Conservation (phyloP, 2,797 vertebrate species). For the Xenopus petersii region DNA sequence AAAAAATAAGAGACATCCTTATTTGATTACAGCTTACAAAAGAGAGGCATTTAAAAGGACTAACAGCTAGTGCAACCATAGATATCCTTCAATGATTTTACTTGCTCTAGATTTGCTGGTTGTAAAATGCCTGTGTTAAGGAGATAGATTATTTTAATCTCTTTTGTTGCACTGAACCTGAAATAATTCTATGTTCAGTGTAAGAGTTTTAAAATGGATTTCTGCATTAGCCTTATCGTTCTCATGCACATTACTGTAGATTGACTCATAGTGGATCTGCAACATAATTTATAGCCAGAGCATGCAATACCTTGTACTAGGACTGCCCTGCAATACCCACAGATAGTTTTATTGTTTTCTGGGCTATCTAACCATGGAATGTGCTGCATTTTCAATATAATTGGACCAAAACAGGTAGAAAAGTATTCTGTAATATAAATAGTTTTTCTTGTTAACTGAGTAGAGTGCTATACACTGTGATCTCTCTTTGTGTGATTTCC, state of each 20-base stretch:
- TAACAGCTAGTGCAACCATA: conserved; percentile 4
- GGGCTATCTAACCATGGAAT: conserved; percentile 5
- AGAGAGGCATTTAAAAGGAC: conserved; percentile 17
- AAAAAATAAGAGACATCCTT: conserved; percentile 2
- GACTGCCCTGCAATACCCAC: conserved; percentile 27
- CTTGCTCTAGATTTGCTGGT: conserved; percentile 17
- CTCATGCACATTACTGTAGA: conserved; percentile 38
- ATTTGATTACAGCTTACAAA: conserved; percentile 25
- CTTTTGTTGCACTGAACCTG: conserved; percentile 37
- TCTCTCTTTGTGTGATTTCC: conserved; percentile 8
- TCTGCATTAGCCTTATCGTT: conserved; percentile 40
- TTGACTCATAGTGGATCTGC: conserved; percentile 22
- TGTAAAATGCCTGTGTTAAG: conserved; percentile 35
- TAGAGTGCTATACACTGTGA: neutral
- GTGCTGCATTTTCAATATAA: neutral
- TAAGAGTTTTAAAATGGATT: conserved; percentile 45
- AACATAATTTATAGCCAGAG: conserved; percentile 31
- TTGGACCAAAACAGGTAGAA: neutral
- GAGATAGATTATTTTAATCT: conserved; percentile 48
- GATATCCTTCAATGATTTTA: conserved; percentile 34
- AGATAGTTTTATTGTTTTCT: conserved; percentile 22
- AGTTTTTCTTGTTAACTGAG: neutral
- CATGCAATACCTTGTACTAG: conserved; percentile 21
- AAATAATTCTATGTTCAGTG: conserved; percentile 38
- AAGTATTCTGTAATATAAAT: neutral